Evolutionary conservation across 2,113 vertebrate genomes (phyloP), one percentile per base, ranked within the genome.

Genomic region (Dermatemys mawii): DNA sequence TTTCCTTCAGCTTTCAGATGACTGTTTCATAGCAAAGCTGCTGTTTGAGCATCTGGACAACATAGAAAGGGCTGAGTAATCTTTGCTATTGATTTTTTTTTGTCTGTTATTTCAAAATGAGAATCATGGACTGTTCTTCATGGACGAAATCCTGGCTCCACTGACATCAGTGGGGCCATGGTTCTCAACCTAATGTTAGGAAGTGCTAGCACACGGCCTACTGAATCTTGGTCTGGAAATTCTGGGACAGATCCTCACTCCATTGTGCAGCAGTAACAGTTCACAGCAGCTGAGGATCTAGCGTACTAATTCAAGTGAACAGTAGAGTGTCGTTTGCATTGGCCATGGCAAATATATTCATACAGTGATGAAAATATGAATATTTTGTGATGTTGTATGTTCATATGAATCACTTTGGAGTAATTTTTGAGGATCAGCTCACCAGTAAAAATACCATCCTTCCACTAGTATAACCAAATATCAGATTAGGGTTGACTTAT

Each of bases 271-370:
- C 8, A 78, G 17, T 81, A 90, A 51, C 54, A 48, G 5, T 78
- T 94, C 48, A 89, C 5, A 83, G 35, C 3, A 84, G 38, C 46
- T 89, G 67, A 0, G 6, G 44, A 84, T 21, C 2, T 7, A 53
- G 73, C 22, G 49, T 94, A 87, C 55, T 82, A 3, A 67, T 76
- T 84, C 76, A 86, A 49, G 14, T 87, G 8, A 48, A 85, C 11
- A 11, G 24, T 3, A 70, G 70, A 94, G 90, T 84, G 93, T 87
- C 5, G 79, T 82, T 94, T 91, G 79, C 83, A 80, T 78, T 82
- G 46, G 10, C 55, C 81, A 90, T n/a, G 60, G 79, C 21, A 82
- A 24, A 80, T 4, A 48, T 70, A 49, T 63, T 90, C 3, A 84
- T 9, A 0, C 79, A 86, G 54, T 76, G 26, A 49, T 11, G 17